Evolutionary conservation across 2,888 invertebrate genomes (phyloP).

Genomic region (Cheilosia pagana): DNA sequence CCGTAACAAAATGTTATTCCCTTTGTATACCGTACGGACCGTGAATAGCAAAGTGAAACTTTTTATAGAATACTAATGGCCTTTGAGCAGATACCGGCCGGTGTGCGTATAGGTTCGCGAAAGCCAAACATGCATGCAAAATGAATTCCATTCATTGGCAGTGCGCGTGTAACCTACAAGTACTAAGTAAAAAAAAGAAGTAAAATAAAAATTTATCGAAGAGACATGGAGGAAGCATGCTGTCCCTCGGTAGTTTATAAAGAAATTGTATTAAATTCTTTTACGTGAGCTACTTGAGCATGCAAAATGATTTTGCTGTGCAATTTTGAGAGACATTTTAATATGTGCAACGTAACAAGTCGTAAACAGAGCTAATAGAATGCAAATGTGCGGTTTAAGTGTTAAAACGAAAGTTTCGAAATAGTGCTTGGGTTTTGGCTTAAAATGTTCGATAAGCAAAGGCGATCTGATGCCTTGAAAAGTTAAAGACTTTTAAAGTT

Average conservation of each 20-base stretch:
- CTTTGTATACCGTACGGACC: slow-evolving; percentile 38
- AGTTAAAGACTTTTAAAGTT: neutral
- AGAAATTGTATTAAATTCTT: slow-evolving; percentile 29
- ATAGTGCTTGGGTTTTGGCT: neutral
- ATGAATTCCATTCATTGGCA: slow-evolving; percentile 34
- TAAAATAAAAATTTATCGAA: neutral
- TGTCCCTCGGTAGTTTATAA: neutral
- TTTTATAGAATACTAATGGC: slow-evolving; percentile 50
- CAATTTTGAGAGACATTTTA: neutral
- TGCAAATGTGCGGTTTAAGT: slow-evolving; percentile 21
- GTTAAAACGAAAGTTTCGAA: slow-evolving; percentile 29
- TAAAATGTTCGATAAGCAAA: neutral
- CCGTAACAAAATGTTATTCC: slow-evolving; percentile 33
- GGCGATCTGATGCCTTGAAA: neutral
- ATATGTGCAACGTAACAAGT: neutral
- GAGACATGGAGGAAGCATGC: neutral
- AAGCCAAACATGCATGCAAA: slow-evolving; percentile 28
- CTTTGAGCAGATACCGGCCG: neutral
- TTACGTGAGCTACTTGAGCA: slow-evolving; percentile 25
- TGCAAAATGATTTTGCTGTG: slow-evolving; percentile 25
- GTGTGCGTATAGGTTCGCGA: neutral
- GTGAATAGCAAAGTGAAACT: slow-evolving; percentile 32
- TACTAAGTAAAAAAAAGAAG: neutral
- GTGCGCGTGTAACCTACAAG: neutral
- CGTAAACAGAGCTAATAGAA: neutral